Evolutionary conservation across 2,888 invertebrate genomes (phyloP), one percentile per base, ranked within the genome.

Genomic region (Drosophila mayaguana): DNA sequence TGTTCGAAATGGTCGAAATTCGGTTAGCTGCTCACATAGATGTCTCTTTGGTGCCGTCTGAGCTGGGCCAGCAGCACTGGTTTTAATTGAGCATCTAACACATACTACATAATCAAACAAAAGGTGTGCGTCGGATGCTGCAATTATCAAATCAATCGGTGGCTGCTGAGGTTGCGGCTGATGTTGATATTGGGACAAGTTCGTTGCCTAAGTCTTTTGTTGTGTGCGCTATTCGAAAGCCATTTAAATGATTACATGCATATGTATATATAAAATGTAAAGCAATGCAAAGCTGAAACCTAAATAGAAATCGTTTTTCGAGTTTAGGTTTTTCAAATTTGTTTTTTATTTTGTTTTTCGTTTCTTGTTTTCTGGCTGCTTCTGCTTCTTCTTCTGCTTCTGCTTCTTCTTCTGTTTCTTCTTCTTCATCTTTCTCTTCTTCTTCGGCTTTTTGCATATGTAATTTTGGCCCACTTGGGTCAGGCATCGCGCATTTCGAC

Each of bases 141-240:
- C 71, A 84, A 88, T 88, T 84, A 86, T 78, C 83, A 63, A 81
- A 83, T 87, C 84, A 79, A 83, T 68, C 79, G 82, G 72, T 63
- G 65, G 63, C 40, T 66, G 68, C 65, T 54, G 64, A 67, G 82
- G 28, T 6, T 6, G 28, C 28, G 11, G 48, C 18, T 32, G 48
- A 32, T 50, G 48, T 32, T 80, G 86, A 74, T 80, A 72, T 85
- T 80, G 78, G 82, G 81, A 80, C 81, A 83, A 81, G 89, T 90
- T 89, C 78, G 88, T 88, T 86, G 82, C 89, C 82, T 72, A 85
- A 89, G 90, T 89, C 89, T 89, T 89, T 88, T 88, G 88, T 78
- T 72, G 46, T 69, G 76, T 38, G 72, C 18, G 68, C 59, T 72
- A 73, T 86, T 77, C 77, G 81, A 86, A 83, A 88, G 84, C 79